Evolutionary conservation across 2,113 vertebrate species (phyloP).

Genomic region (Riparia riparia): DNA sequence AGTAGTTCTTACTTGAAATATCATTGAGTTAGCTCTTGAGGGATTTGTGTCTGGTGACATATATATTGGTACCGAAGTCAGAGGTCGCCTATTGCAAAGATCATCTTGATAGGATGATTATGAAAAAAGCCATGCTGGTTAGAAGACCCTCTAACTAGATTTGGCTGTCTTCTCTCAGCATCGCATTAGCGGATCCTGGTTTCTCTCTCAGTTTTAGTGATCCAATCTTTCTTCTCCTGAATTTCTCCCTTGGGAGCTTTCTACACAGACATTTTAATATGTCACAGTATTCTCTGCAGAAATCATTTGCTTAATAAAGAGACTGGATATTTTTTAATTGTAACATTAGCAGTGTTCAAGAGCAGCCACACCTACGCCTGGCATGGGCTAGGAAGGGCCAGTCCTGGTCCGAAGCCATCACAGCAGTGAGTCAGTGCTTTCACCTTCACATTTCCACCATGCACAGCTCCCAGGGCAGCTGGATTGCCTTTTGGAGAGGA

Average conservation of each 20-base stretch:
- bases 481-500: not conserved
- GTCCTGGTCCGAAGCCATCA: not conserved
- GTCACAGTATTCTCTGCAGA: conserved; percentile 41
- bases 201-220: conserved; percentile 59
- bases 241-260: conserved; percentile 55
- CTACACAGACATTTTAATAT: conserved; percentile 41
- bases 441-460: fast-evolving
- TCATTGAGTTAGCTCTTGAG: conserved; percentile 63
- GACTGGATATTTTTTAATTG: conserved; percentile 24
- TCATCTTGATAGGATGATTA: conserved; percentile 50
- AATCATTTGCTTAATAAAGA: conserved; percentile 54
- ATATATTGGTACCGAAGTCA: conserved; percentile 51
- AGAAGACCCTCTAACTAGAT: conserved; percentile 59
- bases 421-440: not conserved
- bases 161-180: conserved; percentile 12
- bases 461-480: not conserved
- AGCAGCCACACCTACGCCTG: not conserved
- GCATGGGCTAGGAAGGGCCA: not conserved
- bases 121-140: conserved; percentile 40
- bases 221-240: conserved; percentile 55
- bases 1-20: conserved; percentile 41
- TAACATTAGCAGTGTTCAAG: not conserved
- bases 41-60: conserved; percentile 66
- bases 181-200: conserved; percentile 27
- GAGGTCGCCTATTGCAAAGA: conserved; percentile 41